Evolutionary conservation across 1,140 invertebrate genomes (phyloP).

Genomic region (Orchesella cincta): DNA sequence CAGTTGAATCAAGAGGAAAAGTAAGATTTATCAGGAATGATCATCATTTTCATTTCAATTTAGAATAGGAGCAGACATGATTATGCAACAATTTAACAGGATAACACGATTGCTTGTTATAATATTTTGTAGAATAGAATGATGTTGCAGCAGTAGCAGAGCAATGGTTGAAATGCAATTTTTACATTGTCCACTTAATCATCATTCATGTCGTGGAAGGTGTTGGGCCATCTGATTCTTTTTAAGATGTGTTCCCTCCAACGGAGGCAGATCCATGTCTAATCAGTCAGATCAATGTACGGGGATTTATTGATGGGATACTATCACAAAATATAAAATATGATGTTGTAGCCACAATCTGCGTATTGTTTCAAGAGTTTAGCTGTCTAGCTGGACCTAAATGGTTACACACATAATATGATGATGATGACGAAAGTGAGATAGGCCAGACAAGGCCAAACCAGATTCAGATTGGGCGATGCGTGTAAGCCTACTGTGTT

Average conservation of each 20-base stretch:
- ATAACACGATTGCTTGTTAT: background rate
- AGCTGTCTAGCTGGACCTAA: background rate
- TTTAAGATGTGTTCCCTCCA: conserved; percentile 9
- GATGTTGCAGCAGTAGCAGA: background rate
- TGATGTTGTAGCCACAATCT: no score
- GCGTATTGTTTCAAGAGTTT: no score
- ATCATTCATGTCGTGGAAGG: conserved; percentile 8
- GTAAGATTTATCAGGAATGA: background rate
- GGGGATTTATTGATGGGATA: background rate
- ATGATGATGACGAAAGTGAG: background rate
- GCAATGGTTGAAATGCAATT: background rate
- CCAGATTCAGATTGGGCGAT: conserved; percentile 14
- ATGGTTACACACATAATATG: background rate
- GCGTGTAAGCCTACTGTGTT: no score
- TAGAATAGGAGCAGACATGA: background rate
- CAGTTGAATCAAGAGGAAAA: no score
- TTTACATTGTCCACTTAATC: conserved; percentile 18
- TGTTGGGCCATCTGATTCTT: conserved; percentile 15
- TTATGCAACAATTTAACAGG: background rate
- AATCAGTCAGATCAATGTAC: conserved; percentile 14
- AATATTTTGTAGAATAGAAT: background rate
- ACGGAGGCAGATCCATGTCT: conserved; percentile 15
- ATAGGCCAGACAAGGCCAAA: background rate
- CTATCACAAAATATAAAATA: background rate
- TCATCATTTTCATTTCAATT: conserved; percentile 12